Base-by-base conservation (phyloP, 2,797 vertebrate species). In the Macropodus opercularis region DNA sequence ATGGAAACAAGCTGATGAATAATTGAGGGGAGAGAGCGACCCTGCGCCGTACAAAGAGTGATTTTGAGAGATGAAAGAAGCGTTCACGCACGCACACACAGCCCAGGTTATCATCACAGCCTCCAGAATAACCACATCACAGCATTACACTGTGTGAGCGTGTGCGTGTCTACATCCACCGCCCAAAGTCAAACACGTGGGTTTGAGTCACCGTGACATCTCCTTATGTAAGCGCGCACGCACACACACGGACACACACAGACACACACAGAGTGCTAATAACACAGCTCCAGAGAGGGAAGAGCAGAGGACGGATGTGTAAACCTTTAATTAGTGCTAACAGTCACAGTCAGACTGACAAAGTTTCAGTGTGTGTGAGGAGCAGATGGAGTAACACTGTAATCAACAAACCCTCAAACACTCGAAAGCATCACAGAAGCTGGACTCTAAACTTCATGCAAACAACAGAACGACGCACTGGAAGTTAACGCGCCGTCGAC, bases 1-100 rank as follows among this genome's bases (percentile, higher is more conserved):
- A 84, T 89, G 80, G 85, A 79, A 87, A 90, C 85, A 76, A 41
- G 79, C 80, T 72, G 84, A 89, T 90, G 87, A 90, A 89, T 87
- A 87, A 89, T 89, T 85, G 83, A 90, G 73, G 72, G 56, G 72
- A 44, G 67, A 75, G 61, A 78, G 85, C 69, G 44, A 72, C 77
- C 69, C 84, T 21, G 59, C 73, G 27, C 65, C 53, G 43, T 66
- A 87, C 85, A 83, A 81, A 85, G 81, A 83, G 59, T 34, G 76
- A 78, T 79, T 82, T 53, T 74, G 53, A 72, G 77, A 83, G 79
- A 85, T 81, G 79, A 84, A 83, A 85, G 77, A 63, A 48, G 74
- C 36, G 59, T 46, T 63, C 69, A 19, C 65, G 41, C 39, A 38
- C 46, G 40, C 32, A 27, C n/a, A 4, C 51, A 29, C 29, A 26